A percentile compares a stretch with the other conserved stretches of the same genome.
Evolutionary conservation across 2,888 invertebrate species (phyloP).

Genomic region (Heliconius aoede): DNA sequence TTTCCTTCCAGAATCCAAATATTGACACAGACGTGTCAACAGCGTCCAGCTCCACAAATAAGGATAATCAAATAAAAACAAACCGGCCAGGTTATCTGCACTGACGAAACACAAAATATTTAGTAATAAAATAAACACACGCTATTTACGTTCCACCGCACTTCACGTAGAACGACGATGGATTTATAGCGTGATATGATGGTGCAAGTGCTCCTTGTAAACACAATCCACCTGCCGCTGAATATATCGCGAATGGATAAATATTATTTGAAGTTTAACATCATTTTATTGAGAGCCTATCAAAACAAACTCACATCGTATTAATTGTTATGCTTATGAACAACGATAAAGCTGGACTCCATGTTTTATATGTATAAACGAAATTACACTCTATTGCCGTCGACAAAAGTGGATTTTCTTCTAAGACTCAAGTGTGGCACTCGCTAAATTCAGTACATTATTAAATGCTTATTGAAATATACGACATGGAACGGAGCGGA

Average conservation of each 20-base stretch:
- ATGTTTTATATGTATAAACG: background rate
- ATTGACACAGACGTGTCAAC: background rate
- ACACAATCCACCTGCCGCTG: constrained; percentile 66
- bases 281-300: constrained; percentile 54
- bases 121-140: constrained; percentile 66
- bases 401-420: background rate
- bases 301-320: constrained; percentile 53
- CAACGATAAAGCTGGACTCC: constrained; percentile 45
- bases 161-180: constrained; percentile 59
- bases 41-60: constrained; percentile 10
- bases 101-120: constrained; percentile 54
- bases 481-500: constrained; percentile 55
- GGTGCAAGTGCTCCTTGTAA: constrained; percentile 55
- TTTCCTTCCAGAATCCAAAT: too few species aligned
- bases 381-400: background rate
- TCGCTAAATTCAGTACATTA: constrained; percentile 34
- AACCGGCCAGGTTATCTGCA: constrained; percentile 46
- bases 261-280: constrained; percentile 45
- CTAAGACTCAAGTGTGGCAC: constrained; percentile 28
- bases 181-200: constrained; percentile 60
- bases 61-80: too few species aligned
- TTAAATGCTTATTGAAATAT: constrained; percentile 53
- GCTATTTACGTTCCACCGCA: constrained; percentile 59
- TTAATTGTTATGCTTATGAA: constrained; percentile 55
- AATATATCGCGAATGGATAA: constrained; percentile 60